A percentile compares a stretch with the other conserved stretches of the same genome.
Conservation (phyloP, 2,888 invertebrate genomes). For the Chalcosyrphus nemorum region DNA sequence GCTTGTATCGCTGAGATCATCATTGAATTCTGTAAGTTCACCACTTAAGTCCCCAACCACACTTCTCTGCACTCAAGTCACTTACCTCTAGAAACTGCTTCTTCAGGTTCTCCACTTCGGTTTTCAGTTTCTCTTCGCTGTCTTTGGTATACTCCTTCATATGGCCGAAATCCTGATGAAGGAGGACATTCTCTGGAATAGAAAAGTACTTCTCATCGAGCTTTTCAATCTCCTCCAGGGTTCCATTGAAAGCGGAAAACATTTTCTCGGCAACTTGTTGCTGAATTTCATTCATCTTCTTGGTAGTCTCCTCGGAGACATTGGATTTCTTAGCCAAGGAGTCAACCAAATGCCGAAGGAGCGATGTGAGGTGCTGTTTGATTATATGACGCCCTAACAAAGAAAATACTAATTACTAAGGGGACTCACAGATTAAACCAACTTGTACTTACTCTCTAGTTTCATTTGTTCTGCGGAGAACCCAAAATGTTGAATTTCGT, state of each 20-base stretch:
- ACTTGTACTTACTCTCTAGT: constrained; percentile 75
- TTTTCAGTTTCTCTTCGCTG: constrained; percentile 75
- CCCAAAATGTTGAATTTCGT: constrained; percentile 76
- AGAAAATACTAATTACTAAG: not conserved
- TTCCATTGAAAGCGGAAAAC: constrained; percentile 69
- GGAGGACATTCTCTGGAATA: constrained; percentile 78
- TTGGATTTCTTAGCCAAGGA: constrained; percentile 67
- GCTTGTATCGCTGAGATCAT: constrained; percentile 73
- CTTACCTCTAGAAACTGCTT: constrained; percentile 76
- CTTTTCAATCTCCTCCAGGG: constrained; percentile 72
- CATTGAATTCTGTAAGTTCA: constrained; percentile 73
- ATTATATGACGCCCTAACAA: constrained; percentile 52
- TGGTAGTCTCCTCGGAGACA: constrained; percentile 72
- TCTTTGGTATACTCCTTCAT: constrained; percentile 73
- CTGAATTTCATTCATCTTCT: constrained; percentile 60
- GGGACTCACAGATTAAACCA: constrained; percentile 59
- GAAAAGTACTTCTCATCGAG: constrained; percentile 76
- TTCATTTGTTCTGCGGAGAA: constrained; percentile 76
- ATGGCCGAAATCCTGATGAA: constrained; percentile 76
- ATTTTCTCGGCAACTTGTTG: constrained; percentile 75
- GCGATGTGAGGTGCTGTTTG: constrained; percentile 38
- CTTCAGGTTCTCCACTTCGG: constrained; percentile 74
- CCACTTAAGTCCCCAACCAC: no score
- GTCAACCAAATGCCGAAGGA: constrained; percentile 43
- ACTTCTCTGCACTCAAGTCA: not conserved